Evolutionary conservation across 1,140 invertebrate species (phyloP).

Genomic region (Oryctes rhinoceros): DNA sequence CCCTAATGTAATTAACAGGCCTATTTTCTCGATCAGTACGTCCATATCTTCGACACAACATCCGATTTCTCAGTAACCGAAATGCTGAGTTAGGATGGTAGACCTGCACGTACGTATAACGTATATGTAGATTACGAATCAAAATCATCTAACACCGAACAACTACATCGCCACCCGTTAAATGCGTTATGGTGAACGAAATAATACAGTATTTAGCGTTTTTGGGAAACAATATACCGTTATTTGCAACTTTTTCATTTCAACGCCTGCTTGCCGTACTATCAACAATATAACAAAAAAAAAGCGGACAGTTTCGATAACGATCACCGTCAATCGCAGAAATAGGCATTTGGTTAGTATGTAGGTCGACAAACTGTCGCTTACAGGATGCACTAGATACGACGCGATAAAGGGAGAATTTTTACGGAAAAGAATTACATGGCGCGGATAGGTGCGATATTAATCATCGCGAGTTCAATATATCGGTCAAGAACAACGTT

Average conservation of each 20-base stretch:
- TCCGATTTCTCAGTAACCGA: slow-evolving; percentile 20
- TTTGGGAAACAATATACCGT: background rate
- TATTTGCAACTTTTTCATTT: background rate
- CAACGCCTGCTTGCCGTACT: background rate
- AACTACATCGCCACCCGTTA: background rate
- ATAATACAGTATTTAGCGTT: background rate
- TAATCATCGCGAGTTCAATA: no score
- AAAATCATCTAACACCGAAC: background rate
- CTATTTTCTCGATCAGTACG: no score
- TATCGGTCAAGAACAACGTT: no score
- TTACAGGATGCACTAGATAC: background rate
- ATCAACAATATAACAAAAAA: background rate
- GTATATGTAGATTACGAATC: background rate
- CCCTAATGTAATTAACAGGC: no score
- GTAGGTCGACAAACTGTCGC: slow-evolving; percentile 20
- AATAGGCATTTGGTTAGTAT: background rate
- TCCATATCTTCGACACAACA: no score
- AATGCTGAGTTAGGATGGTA: slow-evolving; percentile 33
- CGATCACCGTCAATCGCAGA: background rate
- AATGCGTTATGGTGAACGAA: background rate
- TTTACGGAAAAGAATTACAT: background rate
- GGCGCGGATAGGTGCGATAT: no score
- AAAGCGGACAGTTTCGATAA: background rate
- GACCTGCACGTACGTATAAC: background rate
- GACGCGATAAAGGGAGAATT: background rate